Conservation (phyloP, 92 coral and sea anemone species). For the Zoanthus sociatus region DNA sequence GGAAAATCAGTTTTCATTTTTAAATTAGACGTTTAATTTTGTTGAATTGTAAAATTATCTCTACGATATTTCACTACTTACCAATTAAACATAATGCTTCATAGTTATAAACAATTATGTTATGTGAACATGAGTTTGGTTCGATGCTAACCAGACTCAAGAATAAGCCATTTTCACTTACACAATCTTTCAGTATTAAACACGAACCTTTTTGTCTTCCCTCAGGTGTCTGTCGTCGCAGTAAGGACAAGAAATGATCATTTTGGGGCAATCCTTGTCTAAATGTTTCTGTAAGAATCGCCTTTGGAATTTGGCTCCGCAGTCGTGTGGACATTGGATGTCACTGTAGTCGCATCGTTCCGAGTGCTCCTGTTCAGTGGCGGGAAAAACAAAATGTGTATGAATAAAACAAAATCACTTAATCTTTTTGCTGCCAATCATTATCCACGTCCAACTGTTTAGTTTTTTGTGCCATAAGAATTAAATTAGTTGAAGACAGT, state of each 20-base stretch:
- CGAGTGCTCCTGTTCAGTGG: constrained; percentile 66
- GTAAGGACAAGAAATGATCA: constrained; percentile 83
- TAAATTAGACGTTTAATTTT: background rate
- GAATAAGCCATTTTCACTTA: no score
- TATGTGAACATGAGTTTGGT: no score
- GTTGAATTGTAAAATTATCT: no score
- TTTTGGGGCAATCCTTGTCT: constrained; percentile 86
- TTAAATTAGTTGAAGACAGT: no score
- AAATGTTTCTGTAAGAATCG: constrained; percentile 82
- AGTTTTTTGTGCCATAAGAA: no score
- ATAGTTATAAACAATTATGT: no score
- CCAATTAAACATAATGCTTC: no score
- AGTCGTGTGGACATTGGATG: constrained; percentile 80
- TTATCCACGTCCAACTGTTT: no score
- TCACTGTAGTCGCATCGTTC: constrained; percentile 80
- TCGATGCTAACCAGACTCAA: no score
- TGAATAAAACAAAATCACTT: background rate
- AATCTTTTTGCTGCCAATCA: background rate
- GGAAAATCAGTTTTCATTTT: no score
- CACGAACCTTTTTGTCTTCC: constrained; percentile 83
- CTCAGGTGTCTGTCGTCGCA: constrained; percentile 84
- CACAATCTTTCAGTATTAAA: background rate
- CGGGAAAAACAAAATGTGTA: background rate
- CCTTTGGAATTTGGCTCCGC: constrained; percentile 84
- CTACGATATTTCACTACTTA: no score